A percentile compares a stretch with the other conserved stretches of the same genome.
These are phyloP conservation scores for Drosophila auraria DNA, from an alignment of 1,140 invertebrate species.

Conservation along the genomic window DNA sequence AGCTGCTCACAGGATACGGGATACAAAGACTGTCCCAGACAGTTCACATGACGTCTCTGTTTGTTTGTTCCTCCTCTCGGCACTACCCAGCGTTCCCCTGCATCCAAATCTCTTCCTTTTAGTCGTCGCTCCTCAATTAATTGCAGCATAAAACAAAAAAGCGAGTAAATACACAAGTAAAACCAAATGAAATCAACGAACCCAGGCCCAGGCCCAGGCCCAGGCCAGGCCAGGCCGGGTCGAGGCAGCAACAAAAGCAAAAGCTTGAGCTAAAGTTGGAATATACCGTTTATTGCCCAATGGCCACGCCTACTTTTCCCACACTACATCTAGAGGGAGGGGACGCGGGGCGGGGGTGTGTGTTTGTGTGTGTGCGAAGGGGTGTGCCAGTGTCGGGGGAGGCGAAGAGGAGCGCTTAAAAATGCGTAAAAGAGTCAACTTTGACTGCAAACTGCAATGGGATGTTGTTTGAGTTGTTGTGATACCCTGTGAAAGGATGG, in stretches of 20 bases:
- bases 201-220: slow-evolving; percentile 14
- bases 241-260: slow-evolving; percentile 55
- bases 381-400: slow-evolving; percentile 6
- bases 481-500: slow-evolving; percentile 16
- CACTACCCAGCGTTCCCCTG: neutral
- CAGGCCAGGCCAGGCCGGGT: neutral
- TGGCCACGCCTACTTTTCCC: slow-evolving; percentile 78
- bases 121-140: slow-evolving; percentile 74
- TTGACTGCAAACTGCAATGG: slow-evolving; percentile 68
- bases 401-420: slow-evolving; percentile 59
- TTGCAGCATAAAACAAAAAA: slow-evolving; percentile 69
- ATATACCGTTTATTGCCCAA: slow-evolving; percentile 80
- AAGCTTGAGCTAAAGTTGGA: slow-evolving; percentile 74
- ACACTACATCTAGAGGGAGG: slow-evolving; percentile 50
- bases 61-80: slow-evolving; percentile 51
- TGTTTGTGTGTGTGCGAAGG: slow-evolving; percentile 3
- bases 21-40: slow-evolving; percentile 63
- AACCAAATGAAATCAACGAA: slow-evolving; percentile 76
- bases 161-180: slow-evolving; percentile 56
- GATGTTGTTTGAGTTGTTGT: slow-evolving; percentile 57
- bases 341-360: neutral
- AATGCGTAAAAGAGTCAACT: slow-evolving; percentile 82
- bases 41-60: slow-evolving; percentile 81
- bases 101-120: slow-evolving; percentile 49
- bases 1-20: slow-evolving; percentile 77